These are phyloP conservation scores for Campopleginae sp. DNA, from an alignment of 2,888 invertebrate genomes.

Conservation along the genomic window DNA sequence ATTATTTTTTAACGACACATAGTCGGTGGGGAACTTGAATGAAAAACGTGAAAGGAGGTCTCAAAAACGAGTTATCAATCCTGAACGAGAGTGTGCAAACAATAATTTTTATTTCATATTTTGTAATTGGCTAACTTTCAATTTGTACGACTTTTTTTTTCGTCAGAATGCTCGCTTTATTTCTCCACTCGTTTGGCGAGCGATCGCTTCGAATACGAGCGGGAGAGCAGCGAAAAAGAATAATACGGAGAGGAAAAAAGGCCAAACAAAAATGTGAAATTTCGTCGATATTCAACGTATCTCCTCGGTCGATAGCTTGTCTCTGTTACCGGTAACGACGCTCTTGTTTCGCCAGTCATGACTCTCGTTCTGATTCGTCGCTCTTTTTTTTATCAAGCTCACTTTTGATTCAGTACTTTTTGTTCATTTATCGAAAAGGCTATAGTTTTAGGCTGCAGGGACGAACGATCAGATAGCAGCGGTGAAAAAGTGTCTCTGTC, in stretches of 20 bases:
- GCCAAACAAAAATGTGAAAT: slow-evolving; percentile 29
- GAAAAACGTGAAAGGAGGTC: background rate
- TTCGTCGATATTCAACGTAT: slow-evolving; percentile 34
- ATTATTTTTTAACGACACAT: background rate
- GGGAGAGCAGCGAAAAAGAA: background rate
- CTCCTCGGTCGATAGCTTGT: slow-evolving; percentile 8
- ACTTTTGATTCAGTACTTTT: slow-evolving; percentile 12
- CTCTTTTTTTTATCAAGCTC: slow-evolving; percentile 6
- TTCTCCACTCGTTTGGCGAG: background rate
- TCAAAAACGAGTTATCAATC: background rate
- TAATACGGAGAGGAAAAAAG: background rate
- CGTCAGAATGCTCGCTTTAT: background rate
- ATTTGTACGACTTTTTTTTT: background rate
- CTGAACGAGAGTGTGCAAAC: background rate
- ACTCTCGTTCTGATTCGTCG: slow-evolving; percentile 23
- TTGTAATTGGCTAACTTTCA: slow-evolving; percentile 1
- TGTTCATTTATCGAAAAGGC: slow-evolving; percentile 6
- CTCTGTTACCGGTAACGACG: slow-evolving; percentile 33
- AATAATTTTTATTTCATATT: background rate
- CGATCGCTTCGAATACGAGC: background rate
- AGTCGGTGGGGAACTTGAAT: background rate
- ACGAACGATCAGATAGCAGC: slow-evolving; percentile 1
- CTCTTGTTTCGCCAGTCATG: slow-evolving; percentile 23
- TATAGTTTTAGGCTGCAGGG: background rate
- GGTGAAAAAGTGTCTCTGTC: background rate